These are phyloP conservation scores for Dysmachus trigonus DNA, from an alignment of 2,888 invertebrate species.

Conservation along the genomic window DNA sequence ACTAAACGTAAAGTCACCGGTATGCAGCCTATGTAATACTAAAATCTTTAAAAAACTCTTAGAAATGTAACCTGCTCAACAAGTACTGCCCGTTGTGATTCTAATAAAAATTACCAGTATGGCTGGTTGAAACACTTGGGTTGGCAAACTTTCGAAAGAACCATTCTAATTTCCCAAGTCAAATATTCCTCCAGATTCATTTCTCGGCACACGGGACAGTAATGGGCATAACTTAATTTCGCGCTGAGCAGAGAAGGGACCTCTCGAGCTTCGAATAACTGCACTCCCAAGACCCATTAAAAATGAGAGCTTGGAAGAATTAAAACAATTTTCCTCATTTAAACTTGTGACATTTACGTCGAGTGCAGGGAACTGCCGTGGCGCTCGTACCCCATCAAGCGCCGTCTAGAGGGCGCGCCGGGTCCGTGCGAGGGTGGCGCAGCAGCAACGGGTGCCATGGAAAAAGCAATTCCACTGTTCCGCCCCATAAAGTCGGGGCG, in stretches of 20 bases:
- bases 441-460: not conserved
- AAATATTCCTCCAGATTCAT: slow-evolving; percentile 16
- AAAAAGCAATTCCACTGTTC: slow-evolving; percentile 27
- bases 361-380: not conserved
- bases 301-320: slow-evolving; percentile 31
- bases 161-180: slow-evolving; percentile 16
- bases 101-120: not conserved
- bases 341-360: slow-evolving; percentile 39
- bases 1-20: not conserved
- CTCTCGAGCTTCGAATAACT: slow-evolving; percentile 17
- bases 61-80: not conserved
- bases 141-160: not conserved
- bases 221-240: slow-evolving; percentile 42
- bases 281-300: slow-evolving; percentile 36
- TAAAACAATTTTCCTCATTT: slow-evolving; percentile 41
- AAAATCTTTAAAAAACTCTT: not conserved
- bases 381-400: not conserved
- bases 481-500: slow-evolving; percentile 24
- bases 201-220: not conserved
- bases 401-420: not conserved
- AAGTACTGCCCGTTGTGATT: not conserved
- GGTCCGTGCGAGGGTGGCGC: not conserved
- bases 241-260: not conserved
- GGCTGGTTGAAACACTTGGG: not conserved
- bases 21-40: not conserved